Evolutionary conservation across 2,888 invertebrate genomes (phyloP).

Genomic region (Drosophila kambysellisi): DNA sequence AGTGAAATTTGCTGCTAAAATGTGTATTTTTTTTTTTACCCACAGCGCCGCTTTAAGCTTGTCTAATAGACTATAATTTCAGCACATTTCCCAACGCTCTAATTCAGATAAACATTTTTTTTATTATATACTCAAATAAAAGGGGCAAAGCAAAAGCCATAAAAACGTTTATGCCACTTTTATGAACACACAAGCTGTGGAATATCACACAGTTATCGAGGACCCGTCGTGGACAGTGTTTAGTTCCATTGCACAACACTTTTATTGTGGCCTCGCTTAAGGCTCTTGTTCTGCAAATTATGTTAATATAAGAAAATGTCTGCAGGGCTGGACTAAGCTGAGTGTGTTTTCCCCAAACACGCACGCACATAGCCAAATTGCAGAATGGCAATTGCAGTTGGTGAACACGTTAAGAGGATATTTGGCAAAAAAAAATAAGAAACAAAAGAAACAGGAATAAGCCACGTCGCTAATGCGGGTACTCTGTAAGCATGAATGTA

Average conservation of each 20-base stretch:
- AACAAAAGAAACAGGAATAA: constrained; percentile 12
- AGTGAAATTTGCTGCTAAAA: not conserved
- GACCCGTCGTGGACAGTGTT: constrained; percentile 45
- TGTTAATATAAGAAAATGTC: constrained; percentile 48
- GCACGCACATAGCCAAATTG: constrained; percentile 22
- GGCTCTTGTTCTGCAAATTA: constrained; percentile 55
- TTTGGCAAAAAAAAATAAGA: constrained; percentile 10
- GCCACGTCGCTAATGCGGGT: not conserved
- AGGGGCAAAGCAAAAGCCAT: constrained; percentile 59
- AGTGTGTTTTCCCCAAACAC: not conserved
- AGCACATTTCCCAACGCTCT: constrained; percentile 45
- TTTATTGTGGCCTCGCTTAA: constrained; percentile 66
- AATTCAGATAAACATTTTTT: constrained; percentile 53
- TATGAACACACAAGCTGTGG: constrained; percentile 78
- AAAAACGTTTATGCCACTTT: constrained; percentile 75
- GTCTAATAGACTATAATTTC: constrained; percentile 50
- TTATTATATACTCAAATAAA: constrained; percentile 43
- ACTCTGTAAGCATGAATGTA: constrained; percentile 4
- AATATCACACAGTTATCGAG: constrained; percentile 72
- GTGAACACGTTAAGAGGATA: constrained; percentile 35
- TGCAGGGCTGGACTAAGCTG: constrained; percentile 30
- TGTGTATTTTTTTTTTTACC: not conserved
- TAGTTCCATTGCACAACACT: constrained; percentile 61
- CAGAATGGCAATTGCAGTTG: constrained; percentile 54
- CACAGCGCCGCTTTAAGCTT: constrained; percentile 11